phyloP scores from a whole-genome alignment of 30 jellyfish, hydroid and myxozoan genomes.

The Hydractinia echinata region DNA sequence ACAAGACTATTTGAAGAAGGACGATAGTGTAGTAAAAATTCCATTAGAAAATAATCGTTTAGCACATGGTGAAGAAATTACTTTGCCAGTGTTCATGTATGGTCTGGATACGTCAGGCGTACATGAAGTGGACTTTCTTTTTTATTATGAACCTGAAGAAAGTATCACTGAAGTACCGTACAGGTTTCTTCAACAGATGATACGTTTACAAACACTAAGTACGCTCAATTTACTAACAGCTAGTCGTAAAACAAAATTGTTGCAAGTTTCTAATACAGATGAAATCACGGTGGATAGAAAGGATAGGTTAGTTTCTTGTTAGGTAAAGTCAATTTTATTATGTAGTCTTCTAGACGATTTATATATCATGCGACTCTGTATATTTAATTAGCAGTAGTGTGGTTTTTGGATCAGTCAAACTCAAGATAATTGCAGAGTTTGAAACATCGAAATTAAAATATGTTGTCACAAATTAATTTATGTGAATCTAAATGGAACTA shows the following conservation, averaged over 20 bases:
- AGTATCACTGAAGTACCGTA: conserved; percentile 44
- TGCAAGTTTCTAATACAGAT: conserved; percentile 19
- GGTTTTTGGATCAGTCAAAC: no score
- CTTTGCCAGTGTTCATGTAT: conserved; percentile 53
- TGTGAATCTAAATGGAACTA: no score
- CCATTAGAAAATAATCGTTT: conserved; percentile 46
- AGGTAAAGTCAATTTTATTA: background rate
- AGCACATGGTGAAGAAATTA: conserved; percentile 65
- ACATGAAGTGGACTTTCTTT: conserved; percentile 74
- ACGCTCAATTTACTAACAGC: conserved; percentile 56
- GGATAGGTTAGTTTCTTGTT: background rate
- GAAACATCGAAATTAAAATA: no score
- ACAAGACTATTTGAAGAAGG: conserved; percentile 1
- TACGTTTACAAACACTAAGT: conserved; percentile 75
- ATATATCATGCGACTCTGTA: no score
- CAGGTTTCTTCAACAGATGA: conserved; percentile 71
- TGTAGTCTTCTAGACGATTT: background rate
- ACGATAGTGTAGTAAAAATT: conserved; percentile 24
- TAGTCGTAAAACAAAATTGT: conserved; percentile 12
- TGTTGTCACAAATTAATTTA: no score
- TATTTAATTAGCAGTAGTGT: no score
- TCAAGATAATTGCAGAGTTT: no score
- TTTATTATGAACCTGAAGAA: conserved; percentile 75
- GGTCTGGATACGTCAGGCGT: conserved; percentile 79
- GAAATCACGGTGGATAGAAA: background rate